phyloP scores from a whole-genome alignment of 2,797 vertebrate genomes.

The Caiman crocodilus region DNA sequence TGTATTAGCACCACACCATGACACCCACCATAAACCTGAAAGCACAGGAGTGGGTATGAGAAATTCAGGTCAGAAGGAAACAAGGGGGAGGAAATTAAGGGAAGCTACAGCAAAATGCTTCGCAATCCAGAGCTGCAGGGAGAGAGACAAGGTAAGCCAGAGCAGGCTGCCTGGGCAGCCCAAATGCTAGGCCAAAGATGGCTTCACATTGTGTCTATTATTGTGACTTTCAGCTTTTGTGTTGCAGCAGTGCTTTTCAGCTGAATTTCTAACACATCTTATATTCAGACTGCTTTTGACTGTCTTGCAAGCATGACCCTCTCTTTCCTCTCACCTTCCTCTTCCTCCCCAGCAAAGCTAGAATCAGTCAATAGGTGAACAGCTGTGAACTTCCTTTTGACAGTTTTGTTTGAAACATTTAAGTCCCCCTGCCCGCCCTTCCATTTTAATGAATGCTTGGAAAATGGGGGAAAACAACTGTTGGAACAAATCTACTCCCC shows the following conservation, averaged over 20 bases:
- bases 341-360: too few relatives aligned
- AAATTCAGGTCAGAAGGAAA: background rate
- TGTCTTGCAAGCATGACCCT: too few relatives aligned
- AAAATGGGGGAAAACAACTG: background rate
- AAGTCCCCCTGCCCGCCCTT: too few relatives aligned
- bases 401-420: background rate
- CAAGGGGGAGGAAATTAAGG: background rate
- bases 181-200: background rate
- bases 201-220: background rate
- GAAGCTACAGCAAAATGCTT: conserved; percentile 21
- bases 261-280: background rate
- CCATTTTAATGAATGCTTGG: background rate
- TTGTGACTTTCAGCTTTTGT: background rate
- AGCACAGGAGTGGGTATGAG: background rate
- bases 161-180: background rate
- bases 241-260: background rate
- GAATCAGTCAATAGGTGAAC: too few relatives aligned
- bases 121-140: background rate
- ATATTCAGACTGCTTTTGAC: too few relatives aligned
- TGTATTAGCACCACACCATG: background rate
- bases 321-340: too few relatives aligned
- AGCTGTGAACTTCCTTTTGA: background rate
- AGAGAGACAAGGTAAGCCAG: conserved; percentile 44
- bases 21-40: background rate
- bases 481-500: background rate